Conservation (phyloP, 2,797 vertebrate genomes). For the Euthynnus affinis region DNA sequence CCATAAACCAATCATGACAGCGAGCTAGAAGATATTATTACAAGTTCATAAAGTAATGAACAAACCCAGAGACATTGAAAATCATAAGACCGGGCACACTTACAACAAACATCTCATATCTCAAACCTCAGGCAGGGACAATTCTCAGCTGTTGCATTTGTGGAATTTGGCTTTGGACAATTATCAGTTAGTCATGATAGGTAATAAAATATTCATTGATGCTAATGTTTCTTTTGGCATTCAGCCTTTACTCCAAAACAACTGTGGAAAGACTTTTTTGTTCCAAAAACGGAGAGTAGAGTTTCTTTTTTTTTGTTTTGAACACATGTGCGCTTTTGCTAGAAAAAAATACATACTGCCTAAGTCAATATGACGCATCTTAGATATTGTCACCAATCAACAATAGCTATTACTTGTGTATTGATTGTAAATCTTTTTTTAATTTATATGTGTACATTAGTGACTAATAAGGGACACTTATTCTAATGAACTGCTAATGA, state of each 20-base stretch:
- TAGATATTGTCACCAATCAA: neutral
- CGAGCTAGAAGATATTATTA: neutral
- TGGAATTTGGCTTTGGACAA: constrained; percentile 44
- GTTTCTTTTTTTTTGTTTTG: neutral
- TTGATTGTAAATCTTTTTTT: constrained; percentile 10
- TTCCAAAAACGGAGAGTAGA: constrained; percentile 18
- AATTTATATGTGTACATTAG: constrained; percentile 10
- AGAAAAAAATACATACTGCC: constrained; percentile 3
- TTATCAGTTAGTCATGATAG: constrained; percentile 48
- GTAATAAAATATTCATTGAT: constrained; percentile 66
- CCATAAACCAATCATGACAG: constrained; percentile 10
- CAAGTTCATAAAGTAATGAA: constrained; percentile 15
- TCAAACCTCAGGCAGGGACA: constrained; percentile 37
- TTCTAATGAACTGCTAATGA: constrained; percentile 3
- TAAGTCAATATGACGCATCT: constrained; percentile 4
- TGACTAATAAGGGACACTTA: neutral
- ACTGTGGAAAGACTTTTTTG: constrained; percentile 28
- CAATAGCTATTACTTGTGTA: constrained; percentile 7
- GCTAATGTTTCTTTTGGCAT: constrained; percentile 67
- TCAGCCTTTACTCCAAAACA: constrained; percentile 43
- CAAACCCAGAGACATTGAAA: neutral
- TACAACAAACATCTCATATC: constrained; percentile 21
- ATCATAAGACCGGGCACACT: constrained; percentile 3
- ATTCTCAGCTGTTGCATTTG: constrained; percentile 50
- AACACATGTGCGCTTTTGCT: neutral